A percentile compares a stretch with the other conserved stretches of the same genome.
Evolutionary conservation across 1,140 invertebrate species (phyloP).

Genomic region (Nasonia giraulti): DNA sequence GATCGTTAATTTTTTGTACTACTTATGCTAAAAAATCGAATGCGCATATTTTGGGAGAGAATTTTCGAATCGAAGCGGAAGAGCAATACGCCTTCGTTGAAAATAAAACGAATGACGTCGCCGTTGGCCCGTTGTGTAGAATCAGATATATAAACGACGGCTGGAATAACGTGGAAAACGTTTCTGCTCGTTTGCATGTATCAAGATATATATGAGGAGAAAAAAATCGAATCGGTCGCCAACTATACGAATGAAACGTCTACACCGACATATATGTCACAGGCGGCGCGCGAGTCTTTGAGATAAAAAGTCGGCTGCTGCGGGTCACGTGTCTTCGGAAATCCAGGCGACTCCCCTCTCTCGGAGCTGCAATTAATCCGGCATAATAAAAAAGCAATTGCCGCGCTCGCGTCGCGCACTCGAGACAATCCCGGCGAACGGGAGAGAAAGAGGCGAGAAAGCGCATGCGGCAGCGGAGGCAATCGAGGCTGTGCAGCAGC

Average conservation of each 20-base stretch:
- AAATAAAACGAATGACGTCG: neutral
- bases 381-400: neutral
- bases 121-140: neutral
- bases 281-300: no score
- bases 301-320: no score
- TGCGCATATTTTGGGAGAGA: no score
- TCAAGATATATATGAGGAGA: neutral
- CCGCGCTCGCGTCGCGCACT: neutral
- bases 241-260: no score
- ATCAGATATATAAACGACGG: constrained; percentile 31
- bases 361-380: neutral
- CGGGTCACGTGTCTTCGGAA: neutral
- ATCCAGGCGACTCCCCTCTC: neutral
- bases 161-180: neutral
- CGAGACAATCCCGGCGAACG: neutral
- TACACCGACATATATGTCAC: no score
- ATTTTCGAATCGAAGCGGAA: no score
- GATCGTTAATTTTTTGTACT: neutral
- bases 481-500: neutral
- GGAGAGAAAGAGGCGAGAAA: neutral
- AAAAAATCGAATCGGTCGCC: no score
- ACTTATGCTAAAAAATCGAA: neutral
- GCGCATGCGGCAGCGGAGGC: neutral
- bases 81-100: neutral
- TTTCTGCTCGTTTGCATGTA: neutral